A percentile compares a stretch with the other conserved stretches of the same genome.
Evolutionary conservation across 92 coral and sea anemone genomes (phyloP).

Genomic region (Meandrina meandrites): DNA sequence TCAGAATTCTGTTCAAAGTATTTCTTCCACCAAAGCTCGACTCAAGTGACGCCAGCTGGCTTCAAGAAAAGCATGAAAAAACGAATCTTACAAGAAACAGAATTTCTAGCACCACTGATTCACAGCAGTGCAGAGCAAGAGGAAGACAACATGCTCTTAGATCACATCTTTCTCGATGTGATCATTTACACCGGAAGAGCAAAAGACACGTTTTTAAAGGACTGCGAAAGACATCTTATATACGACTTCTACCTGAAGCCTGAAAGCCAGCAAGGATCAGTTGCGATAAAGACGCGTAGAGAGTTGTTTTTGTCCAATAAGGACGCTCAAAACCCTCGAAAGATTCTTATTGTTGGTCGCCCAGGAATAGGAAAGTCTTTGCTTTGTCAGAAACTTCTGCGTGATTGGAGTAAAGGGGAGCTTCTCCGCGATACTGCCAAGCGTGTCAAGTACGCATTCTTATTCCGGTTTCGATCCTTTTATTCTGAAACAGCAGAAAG

Average conservation of each 20-base stretch:
- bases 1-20: conserved; percentile 46
- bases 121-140: conserved; percentile 12
- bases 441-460: conserved; percentile 33
- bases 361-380: conserved; percentile 70
- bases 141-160: neutral
- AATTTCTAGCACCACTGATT: conserved; percentile 41
- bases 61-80: conserved; percentile 4
- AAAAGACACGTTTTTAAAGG: conserved; percentile 3
- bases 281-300: conserved; percentile 17
- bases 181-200: conserved; percentile 34
- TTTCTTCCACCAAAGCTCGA: conserved; percentile 32
- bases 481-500: conserved; percentile 9
- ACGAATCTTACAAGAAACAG: conserved; percentile 34
- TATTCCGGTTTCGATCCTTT: conserved; percentile 42
- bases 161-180: conserved; percentile 21
- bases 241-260: conserved; percentile 30
- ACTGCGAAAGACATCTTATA: conserved; percentile 21
- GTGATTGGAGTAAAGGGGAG: conserved; percentile 54
- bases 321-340: conserved; percentile 41
- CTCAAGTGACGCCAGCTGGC: neutral
- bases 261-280: conserved; percentile 19
- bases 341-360: conserved; percentile 55
- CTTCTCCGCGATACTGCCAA: conserved; percentile 12
- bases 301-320: conserved; percentile 26
- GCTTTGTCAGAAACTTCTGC: conserved; percentile 48